Base-by-base conservation (phyloP, 2,113 vertebrate genomes). In the Corythoichthys intestinalis region DNA sequence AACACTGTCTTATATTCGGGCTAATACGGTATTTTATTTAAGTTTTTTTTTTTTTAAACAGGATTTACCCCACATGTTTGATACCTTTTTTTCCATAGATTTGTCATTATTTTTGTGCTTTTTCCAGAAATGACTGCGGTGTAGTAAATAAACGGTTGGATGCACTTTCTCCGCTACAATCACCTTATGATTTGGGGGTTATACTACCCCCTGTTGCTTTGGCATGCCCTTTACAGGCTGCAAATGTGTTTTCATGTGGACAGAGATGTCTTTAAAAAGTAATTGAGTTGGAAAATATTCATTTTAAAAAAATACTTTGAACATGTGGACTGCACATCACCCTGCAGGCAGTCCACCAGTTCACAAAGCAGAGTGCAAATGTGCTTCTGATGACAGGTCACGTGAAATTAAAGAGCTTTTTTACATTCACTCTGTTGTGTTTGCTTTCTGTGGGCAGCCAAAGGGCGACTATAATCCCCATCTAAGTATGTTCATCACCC, bases 351-450 rank as follows among this genome's bases (percentile, higher is more conserved):
- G 80, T 84, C 86, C 70, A 63, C 41, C 82, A 44, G 57, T 85
- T 88, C 76, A 67, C 78, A 80, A 70, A 80, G 77, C 79, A 11
- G 71, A 78, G 83, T 82, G 81, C 89, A 91, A 90, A 85, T 87
- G 84, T 88, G 86, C 84, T 83, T 84, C 85, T 87, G 88, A 90
- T 90, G 89, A 91, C 87, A 88, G 85, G 83, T 86, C 80, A 77
- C 82, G 82, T 82, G 79, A 89, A 89, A 86, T 78, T 67, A 85
- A 87, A 89, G 80, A 72, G 58, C 75, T 81, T 84, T 62, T 86
- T 84, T 77, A 81, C 73, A 79, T 80, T 70, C 83, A 60, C 70
- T 77, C 84, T 70, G 89, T 88, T 85, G 83, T 85, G 84, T 88
- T 85, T 86, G 81, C 62, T 46, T 89, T 83, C 83, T 74, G 84